Evolutionary conservation across 2,888 invertebrate species (phyloP).

Genomic region (Lycophotia porphyrea): DNA sequence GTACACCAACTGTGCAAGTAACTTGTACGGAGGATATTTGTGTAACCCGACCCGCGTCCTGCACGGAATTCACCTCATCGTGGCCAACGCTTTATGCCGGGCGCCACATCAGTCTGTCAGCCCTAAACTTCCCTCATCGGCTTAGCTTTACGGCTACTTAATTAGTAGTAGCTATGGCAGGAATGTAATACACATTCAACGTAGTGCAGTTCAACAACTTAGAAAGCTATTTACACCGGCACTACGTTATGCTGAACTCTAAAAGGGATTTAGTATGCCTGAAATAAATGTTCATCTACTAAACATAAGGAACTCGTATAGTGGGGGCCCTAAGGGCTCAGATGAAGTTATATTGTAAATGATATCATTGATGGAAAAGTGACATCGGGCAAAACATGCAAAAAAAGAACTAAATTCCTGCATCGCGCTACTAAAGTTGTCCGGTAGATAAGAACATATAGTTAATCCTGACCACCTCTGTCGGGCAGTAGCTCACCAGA

Average conservation of each 20-base stretch:
- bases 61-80: background rate
- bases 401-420: background rate
- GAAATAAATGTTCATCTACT: background rate
- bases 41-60: background rate
- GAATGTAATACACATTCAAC: background rate
- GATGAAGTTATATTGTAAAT: background rate
- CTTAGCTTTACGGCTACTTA: background rate
- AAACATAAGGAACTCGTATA: background rate
- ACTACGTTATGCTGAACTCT: background rate
- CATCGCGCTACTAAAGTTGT: too few relatives aligned
- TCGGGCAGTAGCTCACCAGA: too few relatives aligned
- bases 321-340: background rate
- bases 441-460: too few relatives aligned
- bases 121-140: background rate
- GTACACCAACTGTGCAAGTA: background rate
- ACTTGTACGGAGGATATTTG: background rate
- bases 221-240: background rate
- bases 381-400: too few relatives aligned
- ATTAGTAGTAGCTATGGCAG: background rate
- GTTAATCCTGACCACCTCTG: too few relatives aligned
- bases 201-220: background rate
- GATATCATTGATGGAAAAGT: too few relatives aligned
- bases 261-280: background rate
- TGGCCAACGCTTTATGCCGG: background rate
- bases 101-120: constrained; percentile 21